Evolutionary conservation across 2,888 invertebrate genomes (phyloP).

Genomic region (Xestia c-nigrum): DNA sequence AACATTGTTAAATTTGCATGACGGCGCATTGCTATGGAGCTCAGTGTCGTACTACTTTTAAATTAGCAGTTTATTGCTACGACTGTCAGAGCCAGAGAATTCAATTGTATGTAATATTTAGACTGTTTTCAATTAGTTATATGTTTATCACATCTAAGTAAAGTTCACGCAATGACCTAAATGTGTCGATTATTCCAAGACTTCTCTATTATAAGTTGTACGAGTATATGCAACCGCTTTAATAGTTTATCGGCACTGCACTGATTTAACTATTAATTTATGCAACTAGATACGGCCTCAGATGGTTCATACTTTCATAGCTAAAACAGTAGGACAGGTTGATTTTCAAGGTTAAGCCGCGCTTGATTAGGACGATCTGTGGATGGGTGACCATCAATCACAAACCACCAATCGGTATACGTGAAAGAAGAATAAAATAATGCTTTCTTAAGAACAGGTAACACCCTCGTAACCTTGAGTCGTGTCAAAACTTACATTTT

Average conservation of each 20-base stretch:
- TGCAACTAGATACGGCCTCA: background rate
- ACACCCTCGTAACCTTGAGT: background rate
- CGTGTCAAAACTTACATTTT: background rate
- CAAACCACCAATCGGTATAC: too few species aligned
- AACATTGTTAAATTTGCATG: conserved; percentile 81
- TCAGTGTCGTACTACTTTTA: conserved; percentile 68
- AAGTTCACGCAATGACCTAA: conserved; percentile 54
- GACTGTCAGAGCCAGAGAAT: conserved; percentile 27
- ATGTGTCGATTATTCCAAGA: conserved; percentile 36
- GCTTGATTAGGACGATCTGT: background rate
- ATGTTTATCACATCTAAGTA: conserved; percentile 33
- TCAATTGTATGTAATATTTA: conserved; percentile 31
- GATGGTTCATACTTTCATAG: background rate
- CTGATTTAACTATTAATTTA: background rate
- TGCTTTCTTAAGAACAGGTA: background rate
- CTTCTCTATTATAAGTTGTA: background rate
- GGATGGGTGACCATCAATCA: background rate
- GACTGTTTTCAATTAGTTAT: conserved; percentile 34
- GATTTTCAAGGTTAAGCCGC: background rate
- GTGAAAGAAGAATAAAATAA: background rate
- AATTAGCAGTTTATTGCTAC: conserved; percentile 71
- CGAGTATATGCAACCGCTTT: conserved; percentile 1
- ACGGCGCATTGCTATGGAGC: conserved; percentile 75
- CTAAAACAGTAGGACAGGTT: background rate
- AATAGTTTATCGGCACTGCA: background rate